Percentiles rank a stretch among this genome's conserved stretches.
phyloP scores from a whole-genome alignment of 2,888 invertebrate species.

The Sinopyrophorus schimmeli region DNA sequence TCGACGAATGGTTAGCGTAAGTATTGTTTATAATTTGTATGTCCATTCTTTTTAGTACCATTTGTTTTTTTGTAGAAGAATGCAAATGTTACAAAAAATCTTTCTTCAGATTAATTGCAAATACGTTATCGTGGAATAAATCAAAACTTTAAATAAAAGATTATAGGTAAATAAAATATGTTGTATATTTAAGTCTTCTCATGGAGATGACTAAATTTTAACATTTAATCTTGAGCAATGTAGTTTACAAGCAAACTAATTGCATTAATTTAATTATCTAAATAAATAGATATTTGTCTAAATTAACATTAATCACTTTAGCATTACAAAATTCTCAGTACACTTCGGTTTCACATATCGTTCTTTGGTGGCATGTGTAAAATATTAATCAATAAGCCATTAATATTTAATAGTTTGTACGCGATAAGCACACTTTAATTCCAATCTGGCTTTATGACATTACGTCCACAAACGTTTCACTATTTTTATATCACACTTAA shows the following conservation, averaged over 20 bases:
- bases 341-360: conserved; percentile 4
- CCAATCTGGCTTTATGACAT: conserved; percentile 5
- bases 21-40: too few species aligned
- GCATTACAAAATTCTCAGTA: conserved; percentile 7
- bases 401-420: too few species aligned
- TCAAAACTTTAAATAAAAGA: background rate
- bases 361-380: conserved; percentile 28
- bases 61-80: too few species aligned
- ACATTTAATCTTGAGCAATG: conserved; percentile 11
- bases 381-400: too few species aligned
- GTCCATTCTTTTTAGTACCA: too few species aligned
- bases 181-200: conserved; percentile 15
- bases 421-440: too few species aligned
- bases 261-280: background rate
- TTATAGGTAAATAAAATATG: background rate
- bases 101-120: background rate
- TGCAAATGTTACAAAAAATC: too few species aligned
- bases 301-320: conserved; percentile 12
- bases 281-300: conserved; percentile 10
- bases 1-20: too few species aligned
- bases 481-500: conserved; percentile 11
- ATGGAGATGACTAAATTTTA: conserved; percentile 15
- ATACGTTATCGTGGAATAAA: too few species aligned
- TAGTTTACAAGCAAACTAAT: conserved; percentile 4
- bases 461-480: conserved; percentile 3